phyloP scores from a whole-genome alignment of 2,888 invertebrate species.

The Agrilus cyanescens region DNA sequence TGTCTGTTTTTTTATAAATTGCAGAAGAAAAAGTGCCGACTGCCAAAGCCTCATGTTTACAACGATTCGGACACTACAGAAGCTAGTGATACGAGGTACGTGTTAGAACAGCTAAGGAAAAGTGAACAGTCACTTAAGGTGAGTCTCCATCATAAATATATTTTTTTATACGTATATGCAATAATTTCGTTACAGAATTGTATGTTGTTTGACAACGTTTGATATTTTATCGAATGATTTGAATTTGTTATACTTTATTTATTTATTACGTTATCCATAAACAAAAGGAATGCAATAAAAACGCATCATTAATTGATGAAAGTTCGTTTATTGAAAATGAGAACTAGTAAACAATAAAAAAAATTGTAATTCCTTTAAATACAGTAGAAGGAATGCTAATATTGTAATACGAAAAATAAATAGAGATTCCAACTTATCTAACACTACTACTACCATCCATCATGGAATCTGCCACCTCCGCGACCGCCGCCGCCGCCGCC shows the following conservation, averaged over 20 bases:
- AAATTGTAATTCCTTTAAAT: background rate
- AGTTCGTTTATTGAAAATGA: too few species aligned
- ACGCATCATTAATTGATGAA: too few species aligned
- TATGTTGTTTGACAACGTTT: too few species aligned
- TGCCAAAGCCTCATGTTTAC: conserved; percentile 9
- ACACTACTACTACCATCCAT: conserved; percentile 8
- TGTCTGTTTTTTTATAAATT: background rate
- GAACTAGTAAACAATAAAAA: background rate
- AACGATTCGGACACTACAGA: conserved; percentile 24
- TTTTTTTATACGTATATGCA: too few species aligned
- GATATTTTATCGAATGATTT: too few species aligned
- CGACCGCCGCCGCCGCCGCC: conserved; percentile 24
- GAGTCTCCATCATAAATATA: conserved; percentile 3
- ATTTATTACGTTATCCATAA: too few species aligned
- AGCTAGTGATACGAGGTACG: conserved; percentile 30
- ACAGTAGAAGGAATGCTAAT: background rate
- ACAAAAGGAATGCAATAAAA: too few species aligned
- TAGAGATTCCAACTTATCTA: background rate
- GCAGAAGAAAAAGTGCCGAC: background rate
- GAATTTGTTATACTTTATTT: too few species aligned
- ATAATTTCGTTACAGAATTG: too few species aligned
- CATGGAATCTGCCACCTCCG: conserved; percentile 17
- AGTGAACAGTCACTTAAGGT: conserved; percentile 23
- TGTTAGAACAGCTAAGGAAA: conserved; percentile 27
- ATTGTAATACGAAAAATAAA: background rate